Evolutionary conservation across 2,888 invertebrate species (phyloP), one percentile per base, ranked within the genome.

Genomic region (Tipula lateralis): DNA sequence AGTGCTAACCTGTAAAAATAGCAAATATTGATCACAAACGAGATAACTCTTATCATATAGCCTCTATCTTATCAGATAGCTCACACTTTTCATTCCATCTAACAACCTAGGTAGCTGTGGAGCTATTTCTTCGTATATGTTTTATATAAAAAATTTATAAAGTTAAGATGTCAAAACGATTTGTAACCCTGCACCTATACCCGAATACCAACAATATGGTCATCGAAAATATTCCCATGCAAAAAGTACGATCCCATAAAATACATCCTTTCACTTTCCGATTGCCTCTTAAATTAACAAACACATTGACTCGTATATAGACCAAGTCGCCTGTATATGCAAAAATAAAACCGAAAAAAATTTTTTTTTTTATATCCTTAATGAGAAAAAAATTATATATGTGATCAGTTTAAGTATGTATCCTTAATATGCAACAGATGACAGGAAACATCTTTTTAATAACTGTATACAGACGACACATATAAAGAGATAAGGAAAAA

Each of bases 371-470:
- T 66, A 66, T 66, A 66, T 66, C 66, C 66, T 66, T 66, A 66
- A 66, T 66, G 66, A 66, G 66, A 24, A 66, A 66, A 66, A 66
- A 44, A 44, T 16, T 44, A 7, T 44, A 44, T 44, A 7, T 39
- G 13, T 9, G 9, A 19, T 66, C 9, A 9, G 19, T 19, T 6
- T 50, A 66, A 66, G 66, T 66, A n/a, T n/a, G n/a, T n/a, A 66
- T 66, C 66, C 66, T 19, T 66, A 66, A 66, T 66, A 66, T 66
- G 66, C 66, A 66, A 66, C 66, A 66, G 66, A 66, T 66, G 66
- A 66, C 66, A 66, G 66, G 66, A 66, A 66, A 66, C 66, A 66
- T 66, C 66, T 66, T 66, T 66, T 9, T 66, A 24, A 24, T 66
- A 24, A 66, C 66, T 66, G 66, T n/a, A 9, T 24, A 24, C 0